Evolutionary conservation across 2,797 vertebrate species (phyloP).

Genomic region (Myotis findleyi): DNA sequence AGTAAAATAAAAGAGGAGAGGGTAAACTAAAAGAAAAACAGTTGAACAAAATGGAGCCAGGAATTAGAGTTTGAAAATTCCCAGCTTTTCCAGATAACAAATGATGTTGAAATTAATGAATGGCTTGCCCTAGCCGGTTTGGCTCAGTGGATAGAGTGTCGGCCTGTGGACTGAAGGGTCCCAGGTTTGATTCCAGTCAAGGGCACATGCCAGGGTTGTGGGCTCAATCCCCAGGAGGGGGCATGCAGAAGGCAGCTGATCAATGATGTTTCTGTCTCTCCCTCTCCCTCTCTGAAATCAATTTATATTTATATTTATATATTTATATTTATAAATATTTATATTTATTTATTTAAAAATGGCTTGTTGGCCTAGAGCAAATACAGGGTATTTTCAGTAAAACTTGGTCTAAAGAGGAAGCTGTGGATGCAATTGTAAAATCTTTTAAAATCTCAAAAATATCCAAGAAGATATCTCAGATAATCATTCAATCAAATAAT

Average conservation of each 20-base stretch:
- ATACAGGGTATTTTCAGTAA: neutral
- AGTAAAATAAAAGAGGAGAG: neutral
- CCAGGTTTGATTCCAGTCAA: no score
- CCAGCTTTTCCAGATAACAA: conserved; percentile 35
- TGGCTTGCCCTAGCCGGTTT: no score
- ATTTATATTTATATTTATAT: no score
- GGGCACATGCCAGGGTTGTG: no score
- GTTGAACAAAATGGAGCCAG: neutral
- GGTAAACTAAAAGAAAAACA: neutral
- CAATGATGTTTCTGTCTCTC: no score
- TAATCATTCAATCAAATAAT: neutral
- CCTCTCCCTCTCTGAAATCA: no score
- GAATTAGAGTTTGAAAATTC: conserved; percentile 2
- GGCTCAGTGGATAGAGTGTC: no score
- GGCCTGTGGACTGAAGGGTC: no score
- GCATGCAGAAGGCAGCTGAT: no score
- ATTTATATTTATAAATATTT: no score
- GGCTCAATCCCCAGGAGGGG: no score
- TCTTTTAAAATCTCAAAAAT: conserved; percentile 34
- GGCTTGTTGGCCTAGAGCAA: neutral
- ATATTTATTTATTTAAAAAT: no score
- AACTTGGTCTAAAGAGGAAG: conserved; percentile 42
- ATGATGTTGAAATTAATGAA: neutral
- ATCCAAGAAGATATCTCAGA: neutral
- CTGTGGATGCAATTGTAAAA: neutral